Percentiles rank a stretch among this genome's conserved stretches.
Conservation (phyloP, 2,888 invertebrate species). For the Beris chalybata region DNA sequence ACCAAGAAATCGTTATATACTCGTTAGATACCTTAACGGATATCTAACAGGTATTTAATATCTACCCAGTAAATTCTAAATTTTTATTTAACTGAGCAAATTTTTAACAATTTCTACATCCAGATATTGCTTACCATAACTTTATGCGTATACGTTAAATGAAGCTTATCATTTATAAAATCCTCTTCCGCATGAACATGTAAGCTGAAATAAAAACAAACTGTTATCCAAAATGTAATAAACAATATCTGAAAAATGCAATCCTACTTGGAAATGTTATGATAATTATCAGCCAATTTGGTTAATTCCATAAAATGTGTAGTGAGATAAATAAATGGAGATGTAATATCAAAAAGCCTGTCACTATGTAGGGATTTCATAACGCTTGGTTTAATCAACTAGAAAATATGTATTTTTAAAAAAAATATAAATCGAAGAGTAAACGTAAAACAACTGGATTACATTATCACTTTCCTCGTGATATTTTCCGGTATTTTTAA, state of each 20-base stretch:
- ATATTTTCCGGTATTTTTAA: constrained; percentile 31
- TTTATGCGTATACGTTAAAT: constrained; percentile 39
- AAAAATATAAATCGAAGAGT: too few species aligned
- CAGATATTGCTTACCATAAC: constrained; percentile 33
- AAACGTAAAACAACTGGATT: too few species aligned
- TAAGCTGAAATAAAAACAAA: constrained; percentile 51
- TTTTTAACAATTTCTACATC: background rate
- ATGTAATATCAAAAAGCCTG: constrained; percentile 36
- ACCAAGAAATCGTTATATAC: background rate
- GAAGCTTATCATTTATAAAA: constrained; percentile 38
- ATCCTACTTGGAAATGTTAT: constrained; percentile 73
- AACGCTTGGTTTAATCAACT: too few species aligned
- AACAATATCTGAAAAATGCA: background rate
- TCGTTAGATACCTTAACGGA: background rate
- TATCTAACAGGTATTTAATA: background rate
- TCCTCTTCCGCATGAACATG: constrained; percentile 57
- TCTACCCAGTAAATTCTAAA: too few species aligned
- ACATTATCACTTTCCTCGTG: background rate
- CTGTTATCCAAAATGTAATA: background rate
- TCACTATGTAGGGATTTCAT: too few species aligned
- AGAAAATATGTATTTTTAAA: too few species aligned
- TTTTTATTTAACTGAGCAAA: too few species aligned
- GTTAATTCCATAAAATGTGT: constrained; percentile 72
- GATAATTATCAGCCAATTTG: constrained; percentile 65
- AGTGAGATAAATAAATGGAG: constrained; percentile 68